These are phyloP conservation scores for Lordiphosa mommai DNA, from an alignment of 1,140 invertebrate genomes.

Conservation along the genomic window DNA sequence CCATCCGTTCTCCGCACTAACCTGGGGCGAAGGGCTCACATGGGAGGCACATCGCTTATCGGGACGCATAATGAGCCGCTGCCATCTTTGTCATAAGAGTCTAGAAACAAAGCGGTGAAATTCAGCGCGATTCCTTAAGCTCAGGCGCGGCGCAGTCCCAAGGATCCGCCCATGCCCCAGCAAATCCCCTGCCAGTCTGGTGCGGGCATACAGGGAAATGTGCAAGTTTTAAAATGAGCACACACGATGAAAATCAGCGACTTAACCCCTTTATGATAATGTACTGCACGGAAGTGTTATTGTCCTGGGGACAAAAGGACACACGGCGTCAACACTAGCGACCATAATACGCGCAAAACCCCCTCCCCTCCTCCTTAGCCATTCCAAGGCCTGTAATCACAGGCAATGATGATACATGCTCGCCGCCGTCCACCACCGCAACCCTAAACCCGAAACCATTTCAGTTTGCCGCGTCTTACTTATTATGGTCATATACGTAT, in stretches of 20 bases:
- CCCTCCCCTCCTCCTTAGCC: conserved; percentile 9
- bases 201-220: conserved; percentile 10
- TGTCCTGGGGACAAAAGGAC: conserved; percentile 76
- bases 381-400: conserved; percentile 28
- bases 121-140: conserved; percentile 67
- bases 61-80: conserved; percentile 71
- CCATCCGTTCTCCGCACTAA: conserved; percentile 37
- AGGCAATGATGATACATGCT: conserved; percentile 50
- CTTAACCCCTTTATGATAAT: conserved; percentile 79
- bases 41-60: conserved; percentile 74
- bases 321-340: conserved; percentile 61
- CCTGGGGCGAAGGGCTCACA: conserved; percentile 69
- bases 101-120: conserved; percentile 73
- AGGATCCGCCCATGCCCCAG: neutral
- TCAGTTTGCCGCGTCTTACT: conserved; percentile 15
- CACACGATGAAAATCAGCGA: conserved; percentile 77
- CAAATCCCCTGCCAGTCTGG: conserved; percentile 25
- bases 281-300: conserved; percentile 74
- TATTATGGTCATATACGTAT: conserved; percentile 36
- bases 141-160: conserved; percentile 20
- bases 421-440: conserved; percentile 26
- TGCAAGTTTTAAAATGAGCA: conserved; percentile 73
- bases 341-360: conserved; percentile 44
- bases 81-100: conserved; percentile 65
- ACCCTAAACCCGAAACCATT: conserved; percentile 21